Evolutionary conservation across 2,113 vertebrate species (phyloP).

Genomic region (Rhinoptilus africanus): DNA sequence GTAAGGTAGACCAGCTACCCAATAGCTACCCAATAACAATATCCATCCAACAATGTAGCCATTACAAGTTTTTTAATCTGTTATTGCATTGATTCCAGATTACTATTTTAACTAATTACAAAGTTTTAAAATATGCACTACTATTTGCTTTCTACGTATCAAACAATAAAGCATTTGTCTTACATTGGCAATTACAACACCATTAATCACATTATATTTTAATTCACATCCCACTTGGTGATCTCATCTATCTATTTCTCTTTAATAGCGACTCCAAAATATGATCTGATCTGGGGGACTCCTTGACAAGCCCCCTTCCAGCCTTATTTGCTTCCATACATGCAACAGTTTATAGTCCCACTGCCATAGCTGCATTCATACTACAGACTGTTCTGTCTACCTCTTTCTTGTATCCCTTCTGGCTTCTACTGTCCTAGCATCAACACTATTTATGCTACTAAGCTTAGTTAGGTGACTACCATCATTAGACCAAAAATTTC

Average conservation of each 20-base stretch:
- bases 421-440: not conserved
- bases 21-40: not conserved
- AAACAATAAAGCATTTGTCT: not conserved
- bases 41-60: not conserved
- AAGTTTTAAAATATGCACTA: not conserved
- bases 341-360: not conserved
- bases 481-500: not conserved
- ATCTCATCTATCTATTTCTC: not conserved
- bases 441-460: not conserved
- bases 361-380: not conserved
- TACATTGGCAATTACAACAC: not conserved
- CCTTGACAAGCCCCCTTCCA: not conserved
- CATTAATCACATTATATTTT: not conserved
- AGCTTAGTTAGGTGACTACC: not conserved
- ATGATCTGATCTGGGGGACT: not conserved
- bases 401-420: not conserved
- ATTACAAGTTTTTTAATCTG: not conserved
- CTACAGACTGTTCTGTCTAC: fast-evolving
- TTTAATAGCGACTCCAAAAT: not conserved
- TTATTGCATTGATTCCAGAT: not conserved
- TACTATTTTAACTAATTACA: not conserved
- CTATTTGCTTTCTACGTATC: not conserved
- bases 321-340: not conserved
- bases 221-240: not conserved
- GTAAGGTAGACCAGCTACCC: not conserved